phyloP scores from a whole-genome alignment of 2,113 vertebrate species.

The Stomatorhinus ivindoensis region DNA sequence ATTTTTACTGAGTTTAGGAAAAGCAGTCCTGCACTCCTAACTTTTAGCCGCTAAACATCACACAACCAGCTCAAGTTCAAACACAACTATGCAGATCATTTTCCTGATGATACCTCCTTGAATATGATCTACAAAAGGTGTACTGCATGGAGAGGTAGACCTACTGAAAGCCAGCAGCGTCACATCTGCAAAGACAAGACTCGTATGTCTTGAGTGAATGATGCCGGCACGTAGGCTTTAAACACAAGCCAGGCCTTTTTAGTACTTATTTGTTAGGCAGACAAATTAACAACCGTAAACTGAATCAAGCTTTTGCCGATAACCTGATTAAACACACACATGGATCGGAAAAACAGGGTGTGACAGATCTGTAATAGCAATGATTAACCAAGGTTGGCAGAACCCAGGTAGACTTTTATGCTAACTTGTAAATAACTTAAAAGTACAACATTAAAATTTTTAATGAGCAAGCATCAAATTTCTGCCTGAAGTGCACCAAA shows the following conservation, averaged over 20 bases:
- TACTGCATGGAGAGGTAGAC: not conserved
- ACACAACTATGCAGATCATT: not conserved
- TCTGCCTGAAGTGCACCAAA: not conserved
- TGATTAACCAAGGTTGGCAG: not conserved
- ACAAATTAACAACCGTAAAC: not conserved
- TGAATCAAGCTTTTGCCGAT: not conserved
- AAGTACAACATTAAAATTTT: not conserved
- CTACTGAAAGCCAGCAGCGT: not conserved
- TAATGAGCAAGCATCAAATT: not conserved
- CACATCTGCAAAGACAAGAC: not conserved
- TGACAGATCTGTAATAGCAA: not conserved
- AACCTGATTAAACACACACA: not conserved
- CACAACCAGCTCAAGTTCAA: not conserved
- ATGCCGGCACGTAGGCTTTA: not conserved
- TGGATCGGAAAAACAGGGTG: not conserved
- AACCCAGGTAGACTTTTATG: not conserved
- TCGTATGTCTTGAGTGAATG: not conserved
- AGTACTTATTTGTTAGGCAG: not conserved
- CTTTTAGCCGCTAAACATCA: not conserved
- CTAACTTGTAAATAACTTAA: not conserved
- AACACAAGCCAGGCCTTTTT: not conserved
- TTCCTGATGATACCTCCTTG: not conserved
- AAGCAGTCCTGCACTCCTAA: not conserved
- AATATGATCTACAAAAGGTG: not conserved
- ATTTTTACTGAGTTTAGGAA: not conserved